Base-by-base conservation (phyloP, 2,888 invertebrate species). In the Cephus spinipes region DNA sequence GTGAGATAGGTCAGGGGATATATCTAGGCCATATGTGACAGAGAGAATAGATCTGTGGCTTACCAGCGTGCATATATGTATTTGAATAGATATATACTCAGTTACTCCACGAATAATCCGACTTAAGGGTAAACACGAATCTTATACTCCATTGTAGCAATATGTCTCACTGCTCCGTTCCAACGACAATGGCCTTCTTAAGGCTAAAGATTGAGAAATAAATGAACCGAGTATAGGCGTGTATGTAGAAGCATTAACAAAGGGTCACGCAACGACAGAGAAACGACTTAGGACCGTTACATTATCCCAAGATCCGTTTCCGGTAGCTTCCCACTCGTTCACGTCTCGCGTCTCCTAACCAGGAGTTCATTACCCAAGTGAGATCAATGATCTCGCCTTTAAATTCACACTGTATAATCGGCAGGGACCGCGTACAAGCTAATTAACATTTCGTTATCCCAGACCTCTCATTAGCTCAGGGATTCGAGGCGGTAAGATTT, bases 241-340 rank as follows among this genome's bases (percentile, higher is more conserved):
- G 23, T 6, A 23, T 15, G 55, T 55, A 9, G 23, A 55, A 55
- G 23, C 23, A 55, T 55, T 55, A 9, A 55, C 23, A 55, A 55
- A 79, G 71, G 84, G 83, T 85, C 84, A 86, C 83, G 85, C 85
- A 81, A 84, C 81, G 84, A 83, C 85, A 80, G 81, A 83, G 81
- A 82, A 82, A 84, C 82, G 85, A 84, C 83, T 86, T 82, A 83
- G 85, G 86, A 84, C 87, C 83, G 87, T 86, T 88, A 84, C 83
- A 80, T 85, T 85, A 87, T 86, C 87, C 85, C 82, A 73, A 85
- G 87, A 88, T 87, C 86, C 87, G 81, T 82, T 85, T 87, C 85
- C 87, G 85, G 83, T 83, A 78, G 76, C 69, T 76, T 80, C 81
- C 82, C 73, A 15, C 73, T 73, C 68, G 36, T 55, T 31, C 30